Evolutionary conservation across 2,113 vertebrate genomes (phyloP).

Genomic region (Amphiprion ocellaris): DNA sequence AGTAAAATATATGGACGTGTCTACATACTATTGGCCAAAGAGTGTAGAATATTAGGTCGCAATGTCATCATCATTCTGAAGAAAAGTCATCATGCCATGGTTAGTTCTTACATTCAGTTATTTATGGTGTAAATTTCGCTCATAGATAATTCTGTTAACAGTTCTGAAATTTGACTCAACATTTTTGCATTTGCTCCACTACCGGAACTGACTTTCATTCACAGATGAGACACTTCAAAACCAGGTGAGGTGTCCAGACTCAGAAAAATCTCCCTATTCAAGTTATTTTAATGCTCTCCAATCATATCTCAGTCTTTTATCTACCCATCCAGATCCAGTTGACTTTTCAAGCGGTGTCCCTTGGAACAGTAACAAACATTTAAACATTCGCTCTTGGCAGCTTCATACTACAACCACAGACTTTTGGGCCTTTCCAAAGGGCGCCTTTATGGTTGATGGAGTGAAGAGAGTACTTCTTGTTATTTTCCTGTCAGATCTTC

Average conservation of each 20-base stretch:
- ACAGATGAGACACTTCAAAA: constrained; percentile 16
- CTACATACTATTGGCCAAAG: constrained; percentile 27
- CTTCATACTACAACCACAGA: not conserved
- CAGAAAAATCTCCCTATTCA: not conserved
- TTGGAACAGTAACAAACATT: not conserved
- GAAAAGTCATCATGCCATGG: not conserved
- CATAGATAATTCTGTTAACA: not conserved
- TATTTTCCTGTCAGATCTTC: not conserved
- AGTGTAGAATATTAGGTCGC: not conserved
- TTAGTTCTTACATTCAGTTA: not conserved
- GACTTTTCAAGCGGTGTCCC: too few relatives aligned
- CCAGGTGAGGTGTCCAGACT: constrained; percentile 19
- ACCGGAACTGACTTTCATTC: not conserved
- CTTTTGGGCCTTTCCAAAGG: constrained; percentile 18
- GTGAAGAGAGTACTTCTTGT: constrained; percentile 13
- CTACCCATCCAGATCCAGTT: too few relatives aligned
- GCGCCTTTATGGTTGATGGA: constrained; percentile 3
- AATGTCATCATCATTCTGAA: not conserved
- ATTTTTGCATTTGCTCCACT: not conserved
- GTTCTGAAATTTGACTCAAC: not conserved
- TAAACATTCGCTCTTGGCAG: not conserved
- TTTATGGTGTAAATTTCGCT: not conserved
- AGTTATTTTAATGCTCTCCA: not conserved
- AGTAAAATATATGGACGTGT: not conserved
- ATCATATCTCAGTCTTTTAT: not conserved